These are phyloP conservation scores for Noctua fimbriata DNA, from an alignment of 2,888 invertebrate genomes.

Conservation along the genomic window DNA sequence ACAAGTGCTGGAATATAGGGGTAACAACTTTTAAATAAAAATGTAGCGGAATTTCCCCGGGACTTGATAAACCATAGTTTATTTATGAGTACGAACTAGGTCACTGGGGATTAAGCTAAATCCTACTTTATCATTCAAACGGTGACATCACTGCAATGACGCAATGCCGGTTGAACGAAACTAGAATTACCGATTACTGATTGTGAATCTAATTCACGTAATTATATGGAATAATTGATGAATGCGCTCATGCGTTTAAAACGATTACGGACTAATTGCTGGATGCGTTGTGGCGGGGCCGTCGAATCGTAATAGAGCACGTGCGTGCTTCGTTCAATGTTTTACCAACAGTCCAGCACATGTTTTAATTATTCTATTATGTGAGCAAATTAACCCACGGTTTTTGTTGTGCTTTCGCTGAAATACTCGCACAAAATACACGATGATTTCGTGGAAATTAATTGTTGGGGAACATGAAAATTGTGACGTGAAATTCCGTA, in stretches of 20 bases:
- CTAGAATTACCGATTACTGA: slow-evolving; percentile 56
- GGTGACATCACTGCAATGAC: slow-evolving; percentile 49
- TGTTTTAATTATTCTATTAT: slow-evolving; percentile 43
- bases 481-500: slow-evolving; percentile 14
- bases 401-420: slow-evolving; percentile 18
- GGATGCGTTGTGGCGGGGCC: slow-evolving; percentile 33
- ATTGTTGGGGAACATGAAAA: slow-evolving; percentile 19
- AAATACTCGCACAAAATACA: slow-evolving; percentile 17
- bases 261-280: slow-evolving; percentile 64
- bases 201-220: slow-evolving; percentile 57
- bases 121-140: slow-evolving; percentile 39
- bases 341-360: slow-evolving; percentile 18
- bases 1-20: slow-evolving; percentile 5
- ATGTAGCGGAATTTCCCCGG: slow-evolving; percentile 2
- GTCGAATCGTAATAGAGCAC: slow-evolving; percentile 29
- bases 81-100: slow-evolving; percentile 39
- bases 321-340: slow-evolving; percentile 36
- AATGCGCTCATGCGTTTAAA: slow-evolving; percentile 64
- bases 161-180: slow-evolving; percentile 48
- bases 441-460: background rate
- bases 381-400: slow-evolving; percentile 31
- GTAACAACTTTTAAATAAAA: slow-evolving; percentile 22
- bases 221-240: slow-evolving; percentile 62
- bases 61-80: slow-evolving; percentile 15
- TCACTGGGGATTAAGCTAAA: slow-evolving; percentile 47